phyloP scores from a whole-genome alignment of 2,113 vertebrate genomes.

The Meles meles region DNA sequence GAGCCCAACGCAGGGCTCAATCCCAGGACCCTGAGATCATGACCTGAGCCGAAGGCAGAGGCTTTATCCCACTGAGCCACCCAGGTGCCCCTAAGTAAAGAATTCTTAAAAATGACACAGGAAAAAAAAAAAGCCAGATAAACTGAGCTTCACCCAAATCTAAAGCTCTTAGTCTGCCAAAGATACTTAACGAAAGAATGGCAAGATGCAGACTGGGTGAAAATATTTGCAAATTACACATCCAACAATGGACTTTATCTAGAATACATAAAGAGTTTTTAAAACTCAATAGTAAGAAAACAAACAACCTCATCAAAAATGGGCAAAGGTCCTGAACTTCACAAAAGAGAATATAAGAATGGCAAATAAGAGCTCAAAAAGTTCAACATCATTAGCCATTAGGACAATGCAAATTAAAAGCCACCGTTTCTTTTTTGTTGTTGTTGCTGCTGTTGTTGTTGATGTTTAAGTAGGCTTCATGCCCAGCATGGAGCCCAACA shows the following conservation, averaged over 20 bases:
- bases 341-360: background rate
- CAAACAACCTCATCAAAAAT: background rate
- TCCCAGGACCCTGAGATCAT: too few relatives aligned
- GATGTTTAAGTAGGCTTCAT: background rate
- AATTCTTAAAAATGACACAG: background rate
- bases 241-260: background rate
- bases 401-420: background rate
- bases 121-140: background rate
- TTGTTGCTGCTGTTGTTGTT: background rate
- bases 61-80: too few relatives aligned
- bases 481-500: background rate
- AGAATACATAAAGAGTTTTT: background rate
- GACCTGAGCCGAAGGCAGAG: too few relatives aligned
- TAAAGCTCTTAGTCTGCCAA: background rate
- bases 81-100: background rate
- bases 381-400: background rate
- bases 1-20: too few relatives aligned
- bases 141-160: background rate
- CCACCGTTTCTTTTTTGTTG: background rate
- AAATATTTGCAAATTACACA: background rate
- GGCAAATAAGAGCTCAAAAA: background rate
- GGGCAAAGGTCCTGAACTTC: background rate
- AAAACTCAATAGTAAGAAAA: background rate
- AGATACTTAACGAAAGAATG: background rate
- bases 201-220: background rate